Base-by-base conservation (phyloP, 2,113 vertebrate genomes). In the Tragelaphus imberbis region DNA sequence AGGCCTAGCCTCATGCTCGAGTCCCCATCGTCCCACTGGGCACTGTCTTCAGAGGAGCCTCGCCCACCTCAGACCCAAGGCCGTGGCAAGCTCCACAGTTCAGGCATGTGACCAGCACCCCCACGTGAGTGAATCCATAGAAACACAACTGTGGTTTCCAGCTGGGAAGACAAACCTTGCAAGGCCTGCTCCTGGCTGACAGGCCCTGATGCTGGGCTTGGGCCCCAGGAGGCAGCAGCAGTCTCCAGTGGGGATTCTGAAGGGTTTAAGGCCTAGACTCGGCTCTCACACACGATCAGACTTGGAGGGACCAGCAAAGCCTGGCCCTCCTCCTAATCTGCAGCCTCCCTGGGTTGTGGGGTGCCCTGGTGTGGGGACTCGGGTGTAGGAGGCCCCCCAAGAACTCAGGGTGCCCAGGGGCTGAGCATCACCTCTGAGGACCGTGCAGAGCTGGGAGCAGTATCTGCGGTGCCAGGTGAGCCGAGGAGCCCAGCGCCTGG, bases 401-500 rank as follows among this genome's bases (percentile, higher is more conserved):
- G 68, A 80, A 36, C 33, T 28, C 16, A 5, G 36, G 56, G 61
- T 14, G 53, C 27, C 53, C n/a, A 33, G 15, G 40, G 5, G 4
- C n/a, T 49, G 33, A 82, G 7, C 40, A 15, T 51, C 44, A 75
- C 27, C 68, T 59, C 36, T 81, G 19, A n/a, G 40, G 82, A 61
- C 40, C 7, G 11, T 27, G 17, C 10, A 61, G 82, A 81, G 7
- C 14, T 7, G 9, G 6, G 33, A 53, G 33, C 33, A 61, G 21
- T 7, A 16, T n/a, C 44, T 5, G 12, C 11, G 2, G 2, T 7
- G 9, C 19, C 14, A 40, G 53, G 40, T 53, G 44, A 1, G 10
- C 23, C 40, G 75, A 59, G 28, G 75, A 68, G 6, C 27, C 75
- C 59, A 14, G 33, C 21, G 14, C 16, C 61, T 7, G 4, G n/a